Conservation (phyloP, 2,797 vertebrate species). For the Crenuchus spilurus region DNA sequence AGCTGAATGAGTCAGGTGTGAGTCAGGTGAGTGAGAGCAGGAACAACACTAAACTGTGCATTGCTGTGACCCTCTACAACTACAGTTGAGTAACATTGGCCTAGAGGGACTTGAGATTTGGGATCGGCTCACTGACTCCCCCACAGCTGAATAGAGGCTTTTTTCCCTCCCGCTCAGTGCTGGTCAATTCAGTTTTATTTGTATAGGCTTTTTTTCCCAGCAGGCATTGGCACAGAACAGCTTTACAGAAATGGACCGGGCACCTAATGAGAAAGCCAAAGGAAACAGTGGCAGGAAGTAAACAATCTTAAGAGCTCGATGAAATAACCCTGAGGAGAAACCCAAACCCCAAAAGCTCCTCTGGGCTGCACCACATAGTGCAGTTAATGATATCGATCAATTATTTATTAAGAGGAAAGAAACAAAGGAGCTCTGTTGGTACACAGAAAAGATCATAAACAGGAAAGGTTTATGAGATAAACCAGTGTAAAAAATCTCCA, state of each 20-base stretch:
- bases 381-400: not conserved
- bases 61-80: not conserved
- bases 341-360: not conserved
- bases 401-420: not conserved
- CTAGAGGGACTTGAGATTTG: not conserved
- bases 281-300: too few species aligned
- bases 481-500: not conserved
- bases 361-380: not conserved
- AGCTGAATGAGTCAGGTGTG: not conserved
- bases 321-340: not conserved
- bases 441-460: not conserved
- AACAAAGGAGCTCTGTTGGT: not conserved
- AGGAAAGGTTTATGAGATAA: too few species aligned
- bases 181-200: not conserved
- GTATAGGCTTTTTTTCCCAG: not conserved
- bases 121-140: not conserved
- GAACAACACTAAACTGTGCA: not conserved
- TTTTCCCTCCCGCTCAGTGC: not conserved
- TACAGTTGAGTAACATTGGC: not conserved
- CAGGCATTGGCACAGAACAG: not conserved
- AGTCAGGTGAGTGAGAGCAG: not conserved
- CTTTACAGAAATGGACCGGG: not conserved
- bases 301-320: not conserved
- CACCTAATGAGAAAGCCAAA: not conserved
- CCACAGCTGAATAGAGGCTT: not conserved